Evolutionary conservation across 2,888 invertebrate species (phyloP), one percentile per base, ranked within the genome.

Genomic region (Apodemia mormo): DNA sequence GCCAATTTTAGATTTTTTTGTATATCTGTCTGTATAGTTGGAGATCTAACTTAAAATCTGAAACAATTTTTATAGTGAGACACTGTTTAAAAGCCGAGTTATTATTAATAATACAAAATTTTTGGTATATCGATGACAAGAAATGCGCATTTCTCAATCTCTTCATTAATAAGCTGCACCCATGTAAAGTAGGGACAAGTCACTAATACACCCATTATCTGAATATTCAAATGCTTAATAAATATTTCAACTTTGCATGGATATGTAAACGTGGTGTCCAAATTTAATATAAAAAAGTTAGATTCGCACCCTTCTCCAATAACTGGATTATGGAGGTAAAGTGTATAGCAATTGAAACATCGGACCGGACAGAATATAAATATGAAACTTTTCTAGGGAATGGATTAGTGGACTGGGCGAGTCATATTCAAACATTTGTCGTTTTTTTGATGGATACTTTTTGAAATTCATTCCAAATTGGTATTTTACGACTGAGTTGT

Each of bases 311-410:
- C 87, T 84, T 80, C 80, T 84, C 83, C 83, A 80, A 82, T 89
- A 90, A 90, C 84, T 80, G 85, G 90, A 92, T 92, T 92, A 92
- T 80, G 83, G 82, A 82, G 84, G 86, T 77, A 79, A 76, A 77
- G 77, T 79, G 77, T 72, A 71, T 80, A 87, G 87, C 89, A 89
- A 92, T 92, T 92, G 92, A 92, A 91, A 92, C 85, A 83, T 85
- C 85, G 87, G 87, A 86, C 85, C 83, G 83, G 78, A 81, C 82
- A 80, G 86, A 91, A 92, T 92, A 91, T 90, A 91, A 92, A 93
- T 90, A 88, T 85, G 86, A 82, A 82, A 79, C 81, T 82, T 87
- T 86, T 81, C 82, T 78, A 82, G 71, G 71, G 78, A 74, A 68
- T 74, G 76, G 76, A 76, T 82, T 85, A 84, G 76, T 87, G 90